Percentiles rank a stretch among this genome's conserved stretches.
Conservation (phyloP, 2,888 invertebrate species). For the Drosophila kuntzei region DNA sequence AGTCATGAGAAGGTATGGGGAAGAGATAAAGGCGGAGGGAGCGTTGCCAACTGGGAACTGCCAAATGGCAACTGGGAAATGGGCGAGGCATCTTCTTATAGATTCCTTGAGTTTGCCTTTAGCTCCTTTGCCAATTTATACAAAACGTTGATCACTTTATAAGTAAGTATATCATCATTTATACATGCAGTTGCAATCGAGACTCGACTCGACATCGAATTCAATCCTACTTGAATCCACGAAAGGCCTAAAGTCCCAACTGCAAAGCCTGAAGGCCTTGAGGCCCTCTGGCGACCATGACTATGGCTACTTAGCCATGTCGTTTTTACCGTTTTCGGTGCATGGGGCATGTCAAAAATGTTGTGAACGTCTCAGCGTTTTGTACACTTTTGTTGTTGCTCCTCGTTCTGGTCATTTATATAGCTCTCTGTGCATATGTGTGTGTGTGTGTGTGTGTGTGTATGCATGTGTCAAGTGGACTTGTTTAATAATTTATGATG, state of each 20-base stretch:
- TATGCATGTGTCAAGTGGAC: conserved; percentile 79
- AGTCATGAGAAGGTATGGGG: neutral
- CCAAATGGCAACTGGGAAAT: conserved; percentile 40
- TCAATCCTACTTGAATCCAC: conserved; percentile 1
- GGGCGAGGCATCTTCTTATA: conserved; percentile 37
- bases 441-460: conserved; percentile 38
- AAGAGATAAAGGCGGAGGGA: neutral
- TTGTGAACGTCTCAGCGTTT: conserved; percentile 64
- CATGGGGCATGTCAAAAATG: conserved; percentile 75
- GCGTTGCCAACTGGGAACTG: conserved; percentile 15
- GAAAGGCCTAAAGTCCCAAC: conserved; percentile 2
- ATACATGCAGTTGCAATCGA: conserved; percentile 54
- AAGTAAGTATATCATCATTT: conserved; percentile 76
- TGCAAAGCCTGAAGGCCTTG: neutral
- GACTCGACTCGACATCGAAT: conserved; percentile 10
- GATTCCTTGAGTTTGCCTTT: conserved; percentile 23
- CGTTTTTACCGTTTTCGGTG: conserved; percentile 78
- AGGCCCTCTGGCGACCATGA: conserved; percentile 23
- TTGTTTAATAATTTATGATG: conserved; percentile 80
- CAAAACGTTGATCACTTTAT: conserved; percentile 73
- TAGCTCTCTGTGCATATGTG: conserved; percentile 45
- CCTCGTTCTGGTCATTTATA: conserved; percentile 77
- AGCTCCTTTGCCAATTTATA: conserved; percentile 51
- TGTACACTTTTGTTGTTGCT: conserved; percentile 70
- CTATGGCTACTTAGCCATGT: conserved; percentile 63